Conservation (phyloP, 2,888 invertebrate species). For the Notodonta ziczac region DNA sequence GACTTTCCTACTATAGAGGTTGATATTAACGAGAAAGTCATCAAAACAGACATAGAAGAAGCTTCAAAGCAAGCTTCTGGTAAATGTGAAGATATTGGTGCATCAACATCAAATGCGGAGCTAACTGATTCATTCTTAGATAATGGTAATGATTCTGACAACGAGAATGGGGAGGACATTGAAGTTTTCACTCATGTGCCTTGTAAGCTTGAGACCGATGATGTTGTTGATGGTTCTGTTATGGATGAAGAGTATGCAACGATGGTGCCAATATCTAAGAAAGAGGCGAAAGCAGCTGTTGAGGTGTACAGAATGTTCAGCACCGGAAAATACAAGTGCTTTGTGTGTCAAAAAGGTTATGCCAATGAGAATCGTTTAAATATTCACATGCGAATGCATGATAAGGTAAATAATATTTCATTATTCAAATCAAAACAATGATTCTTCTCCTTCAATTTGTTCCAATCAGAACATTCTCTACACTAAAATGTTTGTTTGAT, state of each 20-base stretch:
- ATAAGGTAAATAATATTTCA: slow-evolving; percentile 53
- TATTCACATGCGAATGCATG: slow-evolving; percentile 70
- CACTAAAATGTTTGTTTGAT: too few relatives aligned
- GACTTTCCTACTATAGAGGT: slow-evolving; percentile 30
- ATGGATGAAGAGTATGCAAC: slow-evolving; percentile 70
- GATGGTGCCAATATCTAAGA: slow-evolving; percentile 61
- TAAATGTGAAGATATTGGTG: slow-evolving; percentile 8
- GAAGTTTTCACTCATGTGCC: slow-evolving; percentile 28
- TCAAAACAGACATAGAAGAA: slow-evolving; percentile 32
- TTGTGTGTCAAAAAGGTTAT: slow-evolving; percentile 60
- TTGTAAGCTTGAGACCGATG: slow-evolving; percentile 16
- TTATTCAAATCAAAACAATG: background rate
- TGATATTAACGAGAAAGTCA: slow-evolving; percentile 29
- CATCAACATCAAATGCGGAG: slow-evolving; percentile 12
- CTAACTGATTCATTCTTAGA: slow-evolving; percentile 28
- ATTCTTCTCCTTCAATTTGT: background rate
- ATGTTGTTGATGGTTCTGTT: slow-evolving; percentile 52
- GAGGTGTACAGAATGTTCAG: slow-evolving; percentile 65
- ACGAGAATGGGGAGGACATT: slow-evolving; percentile 22
- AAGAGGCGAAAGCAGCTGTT: slow-evolving; percentile 67
- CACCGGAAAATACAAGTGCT: slow-evolving; percentile 58
- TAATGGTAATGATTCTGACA: slow-evolving; percentile 36
- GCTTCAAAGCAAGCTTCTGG: slow-evolving; percentile 3
- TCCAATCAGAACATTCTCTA: background rate
- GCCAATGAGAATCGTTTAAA: slow-evolving; percentile 55